These are phyloP conservation scores for Paralvinella palmiformis DNA, from an alignment of 1,140 invertebrate genomes.

Conservation along the genomic window DNA sequence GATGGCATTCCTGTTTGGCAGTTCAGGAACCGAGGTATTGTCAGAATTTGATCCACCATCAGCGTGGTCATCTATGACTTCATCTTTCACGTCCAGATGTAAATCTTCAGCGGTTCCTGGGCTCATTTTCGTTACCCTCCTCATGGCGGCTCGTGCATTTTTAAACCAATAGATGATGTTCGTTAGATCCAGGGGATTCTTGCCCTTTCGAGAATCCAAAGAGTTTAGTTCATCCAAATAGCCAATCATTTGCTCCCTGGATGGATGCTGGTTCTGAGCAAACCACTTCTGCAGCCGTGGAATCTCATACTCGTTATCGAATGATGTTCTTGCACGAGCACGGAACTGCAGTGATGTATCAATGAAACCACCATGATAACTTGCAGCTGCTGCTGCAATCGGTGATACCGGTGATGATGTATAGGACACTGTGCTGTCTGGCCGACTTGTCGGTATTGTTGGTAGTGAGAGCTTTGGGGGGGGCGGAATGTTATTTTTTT, in stretches of 20 bases:
- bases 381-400: too few species aligned
- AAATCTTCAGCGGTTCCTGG: background rate
- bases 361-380: too few species aligned
- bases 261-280: slow-evolving; percentile 90
- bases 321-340: slow-evolving; percentile 62
- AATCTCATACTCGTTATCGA: slow-evolving; percentile 91
- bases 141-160: slow-evolving; percentile 91
- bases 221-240: slow-evolving; percentile 90
- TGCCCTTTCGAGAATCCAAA: slow-evolving; percentile 79
- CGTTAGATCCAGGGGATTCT: slow-evolving; percentile 87
- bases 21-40: background rate
- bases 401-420: too few species aligned
- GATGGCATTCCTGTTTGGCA: slow-evolving; percentile 15
- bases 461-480: slow-evolving; percentile 25
- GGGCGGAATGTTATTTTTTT: slow-evolving; percentile 26
- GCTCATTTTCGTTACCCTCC: slow-evolving; percentile 55
- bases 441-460: too few species aligned
- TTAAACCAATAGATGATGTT: slow-evolving; percentile 99
- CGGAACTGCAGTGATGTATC: too few species aligned
- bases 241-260: slow-evolving; percentile 66
- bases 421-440: too few species aligned
- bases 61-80: background rate
- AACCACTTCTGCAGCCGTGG: slow-evolving; percentile 93
- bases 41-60: background rate
- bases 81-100: too few species aligned